Percentiles rank a stretch among this genome's conserved stretches.
These are phyloP conservation scores for Danio albolineatus DNA, from an alignment of 2,797 vertebrate genomes.

Conservation along the genomic window DNA sequence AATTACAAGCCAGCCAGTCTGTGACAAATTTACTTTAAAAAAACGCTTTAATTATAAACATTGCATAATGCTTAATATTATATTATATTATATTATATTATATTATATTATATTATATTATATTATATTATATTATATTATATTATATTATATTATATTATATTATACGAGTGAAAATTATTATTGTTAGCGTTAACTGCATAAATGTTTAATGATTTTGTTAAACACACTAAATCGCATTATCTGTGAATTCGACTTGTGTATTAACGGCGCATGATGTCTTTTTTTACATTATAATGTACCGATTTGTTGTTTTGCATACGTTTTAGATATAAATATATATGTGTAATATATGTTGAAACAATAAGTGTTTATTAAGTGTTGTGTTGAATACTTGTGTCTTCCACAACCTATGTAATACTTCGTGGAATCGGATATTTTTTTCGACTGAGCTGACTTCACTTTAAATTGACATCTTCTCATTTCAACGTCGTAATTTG, in stretches of 20 bases:
- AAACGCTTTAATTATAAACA: background rate
- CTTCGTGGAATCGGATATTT: no score
- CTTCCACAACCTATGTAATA: background rate
- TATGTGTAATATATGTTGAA: no score
- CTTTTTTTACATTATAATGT: background rate
- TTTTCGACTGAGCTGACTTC: background rate
- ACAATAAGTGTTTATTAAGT: background rate
- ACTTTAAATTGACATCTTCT: background rate
- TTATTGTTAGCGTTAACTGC: background rate
- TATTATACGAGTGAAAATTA: background rate
- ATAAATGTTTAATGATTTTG: background rate
- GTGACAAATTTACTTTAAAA: conserved; percentile 32
- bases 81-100: no score
- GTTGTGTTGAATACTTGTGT: background rate
- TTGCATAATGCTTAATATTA: background rate
- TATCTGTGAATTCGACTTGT: background rate
- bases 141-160: background rate
- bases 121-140: no score
- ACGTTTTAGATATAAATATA: background rate
- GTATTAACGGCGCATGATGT: background rate
- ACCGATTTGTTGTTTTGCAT: no score
- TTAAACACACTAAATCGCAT: background rate
- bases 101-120: no score
- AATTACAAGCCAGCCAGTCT: conserved; percentile 10
- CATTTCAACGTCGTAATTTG: background rate